phyloP scores from a whole-genome alignment of 2,113 vertebrate species.

The Blennius ocellaris region DNA sequence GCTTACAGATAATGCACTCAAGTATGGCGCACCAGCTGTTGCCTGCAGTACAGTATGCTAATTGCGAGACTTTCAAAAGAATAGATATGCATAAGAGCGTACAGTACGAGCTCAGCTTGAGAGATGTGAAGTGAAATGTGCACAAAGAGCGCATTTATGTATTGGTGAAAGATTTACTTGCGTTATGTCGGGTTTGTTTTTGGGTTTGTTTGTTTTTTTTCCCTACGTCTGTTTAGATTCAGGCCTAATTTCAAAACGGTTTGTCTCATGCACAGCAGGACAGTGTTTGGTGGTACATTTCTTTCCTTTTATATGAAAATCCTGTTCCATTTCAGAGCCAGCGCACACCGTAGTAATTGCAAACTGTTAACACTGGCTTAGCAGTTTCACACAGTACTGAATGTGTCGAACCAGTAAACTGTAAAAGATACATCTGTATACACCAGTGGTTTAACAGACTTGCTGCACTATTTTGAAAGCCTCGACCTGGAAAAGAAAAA shows the following conservation, averaged over 20 bases:
- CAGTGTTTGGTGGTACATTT: neutral
- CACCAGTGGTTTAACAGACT: neutral
- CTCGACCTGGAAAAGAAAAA: neutral
- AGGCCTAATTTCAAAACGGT: neutral
- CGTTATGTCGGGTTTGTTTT: constrained; percentile 7
- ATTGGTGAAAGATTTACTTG: neutral
- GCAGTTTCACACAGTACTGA: neutral
- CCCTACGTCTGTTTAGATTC: constrained; percentile 3
- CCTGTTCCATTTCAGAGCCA: constrained; percentile 8
- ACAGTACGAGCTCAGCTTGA: constrained; percentile 25
- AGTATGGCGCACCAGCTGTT: constrained; percentile 69
- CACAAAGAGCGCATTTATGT: constrained; percentile 22
- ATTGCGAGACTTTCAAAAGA: constrained; percentile 61
- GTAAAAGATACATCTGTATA: neutral
- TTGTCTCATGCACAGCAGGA: neutral
- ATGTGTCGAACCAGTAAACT: neutral
- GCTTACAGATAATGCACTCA: constrained; percentile 62
- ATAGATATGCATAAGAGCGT: constrained; percentile 35
- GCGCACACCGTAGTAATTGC: neutral
- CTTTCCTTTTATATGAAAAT: neutral
- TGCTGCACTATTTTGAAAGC: neutral
- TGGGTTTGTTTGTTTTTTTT: constrained; percentile 2
- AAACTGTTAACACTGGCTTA: neutral
- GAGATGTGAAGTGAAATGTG: constrained; percentile 1
- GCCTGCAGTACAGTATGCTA: constrained; percentile 72